Evolutionary conservation across 1,140 invertebrate species (phyloP), one percentile per base, ranked within the genome.

Genomic region (Diachasmimorpha longicaudata): DNA sequence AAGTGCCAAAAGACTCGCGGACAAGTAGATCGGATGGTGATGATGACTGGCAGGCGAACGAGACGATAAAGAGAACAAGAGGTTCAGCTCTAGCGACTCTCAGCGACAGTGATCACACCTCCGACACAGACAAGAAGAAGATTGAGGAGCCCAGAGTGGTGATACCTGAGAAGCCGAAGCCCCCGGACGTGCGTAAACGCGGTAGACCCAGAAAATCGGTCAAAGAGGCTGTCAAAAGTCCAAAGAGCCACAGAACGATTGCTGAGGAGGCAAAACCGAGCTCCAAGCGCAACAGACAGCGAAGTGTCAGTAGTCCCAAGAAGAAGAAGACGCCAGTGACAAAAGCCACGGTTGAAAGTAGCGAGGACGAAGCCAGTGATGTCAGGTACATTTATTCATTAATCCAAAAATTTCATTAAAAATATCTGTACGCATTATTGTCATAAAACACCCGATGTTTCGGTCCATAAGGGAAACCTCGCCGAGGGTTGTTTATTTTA

Each of bases 121-220:
- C 86, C 5, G 85, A 87, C 13, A 78, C 73, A 0, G 86, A 86
- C 9, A 88, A 89, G 31, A 55, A 85, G 21, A 88, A 88, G n/a
- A 14, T 52, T 4, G 23, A 58, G 70, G 3, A 70, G 44, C 4
- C 79, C 78, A 6, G 81, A 84, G 23, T 58, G 74, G 63, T 10
- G 79, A 79, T 78, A 84, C 55, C 85, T 72, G 81, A 89, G 72
- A 86, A 91, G 83, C 83, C 86, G 72, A 84, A 91, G 79, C 82
- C 84, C 25, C 72, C 84, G 13, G 88, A 89, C 31, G 80, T 77
- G 0, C 84, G 83, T 36, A 89, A 87, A 77, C 84, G 89, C 2
- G 89, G 89, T 4, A 79, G 89, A 52, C 89, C 89, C 0, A 84
- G 89, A 36, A 87, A 89, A 71, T 83, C 84, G 0, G 76, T 82